These are phyloP conservation scores for Oscheius sp. DNA, from an alignment of 2,888 invertebrate genomes.

Conservation along the genomic window DNA sequence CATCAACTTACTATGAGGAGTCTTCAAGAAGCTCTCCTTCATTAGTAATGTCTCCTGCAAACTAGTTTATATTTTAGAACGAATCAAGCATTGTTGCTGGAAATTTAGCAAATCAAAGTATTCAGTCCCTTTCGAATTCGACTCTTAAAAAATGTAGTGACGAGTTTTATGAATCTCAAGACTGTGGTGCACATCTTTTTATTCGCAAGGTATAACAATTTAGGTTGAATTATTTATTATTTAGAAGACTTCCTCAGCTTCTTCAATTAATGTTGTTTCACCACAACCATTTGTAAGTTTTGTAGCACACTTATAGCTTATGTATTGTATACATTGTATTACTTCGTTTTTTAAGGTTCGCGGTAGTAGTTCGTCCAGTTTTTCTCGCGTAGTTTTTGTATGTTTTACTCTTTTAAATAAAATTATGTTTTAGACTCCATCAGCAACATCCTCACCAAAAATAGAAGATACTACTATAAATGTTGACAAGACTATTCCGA, in stretches of 20 bases:
- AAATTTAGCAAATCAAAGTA: neutral
- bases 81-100: conserved; percentile 24
- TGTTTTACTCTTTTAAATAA: conserved; percentile 16
- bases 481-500: neutral
- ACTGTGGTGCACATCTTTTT: conserved; percentile 50
- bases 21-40: conserved; percentile 6
- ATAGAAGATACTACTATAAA: neutral
- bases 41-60: neutral
- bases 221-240: neutral
- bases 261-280: conserved; percentile 22
- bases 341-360: conserved; percentile 13
- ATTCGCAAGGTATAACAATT: conserved; percentile 42
- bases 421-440: conserved; percentile 41
- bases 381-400: conserved; percentile 53
- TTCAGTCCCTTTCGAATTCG: neutral
- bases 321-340: neutral
- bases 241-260: conserved; percentile 28
- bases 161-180: conserved; percentile 10
- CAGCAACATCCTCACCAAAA: conserved; percentile 48
- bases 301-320: neutral
- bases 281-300: conserved; percentile 32
- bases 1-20: conserved; percentile 21
- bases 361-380: conserved; percentile 31
- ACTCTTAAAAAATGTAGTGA: neutral
- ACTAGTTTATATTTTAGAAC: conserved; percentile 9